These are phyloP conservation scores for Tetramorium bicarinatum DNA, from an alignment of 2,888 invertebrate genomes.

Conservation along the genomic window DNA sequence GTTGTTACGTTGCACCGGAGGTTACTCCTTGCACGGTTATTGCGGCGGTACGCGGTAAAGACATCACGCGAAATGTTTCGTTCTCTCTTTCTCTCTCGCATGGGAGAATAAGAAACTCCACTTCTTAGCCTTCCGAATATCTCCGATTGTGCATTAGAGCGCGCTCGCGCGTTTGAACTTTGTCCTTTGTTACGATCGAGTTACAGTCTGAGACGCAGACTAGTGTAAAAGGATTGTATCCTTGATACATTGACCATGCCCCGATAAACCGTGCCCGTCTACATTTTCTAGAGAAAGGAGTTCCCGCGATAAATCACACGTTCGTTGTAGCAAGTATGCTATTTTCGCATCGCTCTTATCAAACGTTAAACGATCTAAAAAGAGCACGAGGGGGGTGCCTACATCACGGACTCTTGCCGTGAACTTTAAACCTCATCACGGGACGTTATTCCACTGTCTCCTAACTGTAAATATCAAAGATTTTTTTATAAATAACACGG, in stretches of 20 bases:
- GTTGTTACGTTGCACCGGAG: slow-evolving; percentile 65
- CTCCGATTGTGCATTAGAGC: neutral
- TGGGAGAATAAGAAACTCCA: neutral
- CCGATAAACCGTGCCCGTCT: slow-evolving; percentile 41
- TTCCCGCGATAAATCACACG: slow-evolving; percentile 53
- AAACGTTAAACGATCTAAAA: slow-evolving; percentile 20
- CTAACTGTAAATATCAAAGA: neutral
- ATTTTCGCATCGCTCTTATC: slow-evolving; percentile 45
- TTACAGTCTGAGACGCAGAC: slow-evolving; percentile 19
- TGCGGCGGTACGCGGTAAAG: slow-evolving; percentile 42
- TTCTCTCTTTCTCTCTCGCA: slow-evolving; percentile 21
- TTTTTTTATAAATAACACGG: slow-evolving; percentile 22
- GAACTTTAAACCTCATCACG: slow-evolving; percentile 14
- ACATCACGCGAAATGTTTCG: slow-evolving; percentile 38
- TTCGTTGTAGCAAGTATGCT: slow-evolving; percentile 35
- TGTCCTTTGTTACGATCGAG: slow-evolving; percentile 27
- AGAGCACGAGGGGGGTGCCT: neutral
- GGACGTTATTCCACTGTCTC: neutral
- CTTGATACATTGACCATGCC: slow-evolving; percentile 62
- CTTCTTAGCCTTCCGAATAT: slow-evolving; percentile 1
- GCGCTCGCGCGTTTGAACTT: neutral
- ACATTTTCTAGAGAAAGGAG: slow-evolving; percentile 62
- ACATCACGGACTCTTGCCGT: neutral
- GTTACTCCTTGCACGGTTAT: slow-evolving; percentile 15
- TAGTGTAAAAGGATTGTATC: slow-evolving; percentile 60